Evolutionary conservation across 2,888 invertebrate genomes (phyloP).

Genomic region (Ferrisia virgata): DNA sequence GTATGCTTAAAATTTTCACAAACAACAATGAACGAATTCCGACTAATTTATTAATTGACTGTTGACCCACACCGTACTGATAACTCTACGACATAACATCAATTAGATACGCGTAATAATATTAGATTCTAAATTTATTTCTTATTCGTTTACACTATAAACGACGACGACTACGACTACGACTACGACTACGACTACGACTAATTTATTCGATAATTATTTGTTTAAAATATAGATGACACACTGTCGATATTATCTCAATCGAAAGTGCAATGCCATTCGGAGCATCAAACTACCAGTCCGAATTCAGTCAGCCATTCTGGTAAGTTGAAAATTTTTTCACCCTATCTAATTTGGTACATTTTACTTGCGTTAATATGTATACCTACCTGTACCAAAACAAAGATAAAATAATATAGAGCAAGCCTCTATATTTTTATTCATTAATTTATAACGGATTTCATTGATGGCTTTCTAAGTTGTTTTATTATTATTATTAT

Average conservation of each 20-base stretch:
- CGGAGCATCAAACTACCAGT: constrained; percentile 17
- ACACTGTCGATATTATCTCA: constrained; percentile 14
- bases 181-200: too few relatives aligned
- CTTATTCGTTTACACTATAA: not conserved
- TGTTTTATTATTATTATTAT: too few relatives aligned
- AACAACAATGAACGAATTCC: not conserved
- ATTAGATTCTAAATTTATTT: too few relatives aligned
- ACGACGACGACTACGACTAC: too few relatives aligned
- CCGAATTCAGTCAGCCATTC: constrained; percentile 35
- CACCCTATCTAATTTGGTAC: too few relatives aligned
- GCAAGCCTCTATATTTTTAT: too few relatives aligned
- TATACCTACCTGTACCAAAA: not conserved
- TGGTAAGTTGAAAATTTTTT: not conserved
- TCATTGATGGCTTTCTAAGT: not conserved
- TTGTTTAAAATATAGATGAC: constrained; percentile 16
- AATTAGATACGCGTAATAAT: not conserved
- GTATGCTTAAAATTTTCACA: too few relatives aligned
- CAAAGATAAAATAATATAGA: too few relatives aligned
- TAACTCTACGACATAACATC: not conserved
- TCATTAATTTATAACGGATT: not conserved
- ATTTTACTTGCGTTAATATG: not conserved
- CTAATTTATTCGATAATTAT: not conserved
- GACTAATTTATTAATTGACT: not conserved
- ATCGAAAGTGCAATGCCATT: constrained; percentile 36
- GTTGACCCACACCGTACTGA: not conserved